Conservation (phyloP, 1,140 invertebrate species). For the Leguminivora glycinivorella region DNA sequence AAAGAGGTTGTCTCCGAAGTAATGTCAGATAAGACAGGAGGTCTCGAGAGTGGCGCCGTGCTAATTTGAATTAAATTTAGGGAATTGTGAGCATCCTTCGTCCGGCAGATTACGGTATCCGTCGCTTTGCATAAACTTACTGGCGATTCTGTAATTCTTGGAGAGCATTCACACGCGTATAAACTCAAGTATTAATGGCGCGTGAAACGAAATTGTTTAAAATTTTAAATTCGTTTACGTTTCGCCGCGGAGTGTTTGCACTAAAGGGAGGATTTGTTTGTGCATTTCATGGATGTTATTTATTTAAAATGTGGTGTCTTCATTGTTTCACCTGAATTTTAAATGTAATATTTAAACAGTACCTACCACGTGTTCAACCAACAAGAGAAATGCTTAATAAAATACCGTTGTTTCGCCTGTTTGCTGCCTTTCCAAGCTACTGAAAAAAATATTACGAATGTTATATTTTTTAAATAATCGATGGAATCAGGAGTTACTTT, state of each 20-base stretch:
- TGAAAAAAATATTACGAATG: no score
- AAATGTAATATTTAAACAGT: no score
- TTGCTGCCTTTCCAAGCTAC: no score
- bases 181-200: slow-evolving; percentile 29
- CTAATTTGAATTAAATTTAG: slow-evolving; percentile 37
- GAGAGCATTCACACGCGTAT: slow-evolving; percentile 10
- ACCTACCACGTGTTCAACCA: no score
- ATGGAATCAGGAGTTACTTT: no score
- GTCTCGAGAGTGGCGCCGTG: slow-evolving; percentile 23
- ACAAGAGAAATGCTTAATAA: no score
- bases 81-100: slow-evolving; percentile 30
- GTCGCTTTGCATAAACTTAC: slow-evolving; percentile 10
- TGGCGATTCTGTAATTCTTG: slow-evolving; percentile 29
- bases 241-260: slow-evolving; percentile 3
- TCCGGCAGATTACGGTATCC: slow-evolving; percentile 25
- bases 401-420: no score
- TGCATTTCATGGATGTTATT: not conserved
- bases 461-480: no score
- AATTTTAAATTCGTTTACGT: slow-evolving; percentile 16
- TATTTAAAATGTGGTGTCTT: not conserved
- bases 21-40: slow-evolving; percentile 26
- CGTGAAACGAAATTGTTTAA: slow-evolving; percentile 15
- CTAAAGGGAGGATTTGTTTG: slow-evolving; percentile 9
- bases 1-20: slow-evolving; percentile 27
- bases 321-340: no score